These are phyloP conservation scores for Zosterops hypoxanthus DNA, from an alignment of 2,113 vertebrate genomes.

Conservation along the genomic window DNA sequence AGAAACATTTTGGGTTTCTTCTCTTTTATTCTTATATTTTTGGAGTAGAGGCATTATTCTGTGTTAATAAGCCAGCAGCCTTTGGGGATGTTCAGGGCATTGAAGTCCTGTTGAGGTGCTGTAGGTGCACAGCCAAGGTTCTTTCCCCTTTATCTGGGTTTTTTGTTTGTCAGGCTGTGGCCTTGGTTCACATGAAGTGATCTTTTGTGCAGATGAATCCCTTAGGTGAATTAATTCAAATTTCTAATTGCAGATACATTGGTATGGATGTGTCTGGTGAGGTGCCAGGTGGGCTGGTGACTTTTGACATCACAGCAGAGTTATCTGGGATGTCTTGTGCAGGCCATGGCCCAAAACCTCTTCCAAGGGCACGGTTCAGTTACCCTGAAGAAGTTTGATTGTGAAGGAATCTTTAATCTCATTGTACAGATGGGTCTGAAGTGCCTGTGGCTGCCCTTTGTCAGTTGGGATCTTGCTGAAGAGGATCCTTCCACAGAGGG, in stretches of 20 bases:
- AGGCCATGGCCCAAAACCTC: fast-evolving
- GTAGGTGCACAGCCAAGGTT: neutral
- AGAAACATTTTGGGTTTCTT: neutral
- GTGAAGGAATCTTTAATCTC: neutral
- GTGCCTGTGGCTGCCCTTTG: neutral
- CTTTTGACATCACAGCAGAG: neutral
- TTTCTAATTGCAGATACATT: neutral
- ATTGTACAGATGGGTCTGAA: neutral
- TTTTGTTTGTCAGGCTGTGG: neutral
- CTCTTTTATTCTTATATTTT: neutral
- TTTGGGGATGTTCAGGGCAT: neutral
- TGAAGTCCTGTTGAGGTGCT: neutral
- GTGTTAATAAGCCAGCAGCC: neutral
- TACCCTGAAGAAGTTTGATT: neutral
- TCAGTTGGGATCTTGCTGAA: neutral
- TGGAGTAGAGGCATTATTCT: neutral
- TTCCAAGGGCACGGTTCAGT: neutral
- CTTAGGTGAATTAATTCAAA: neutral
- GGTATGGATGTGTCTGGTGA: neutral
- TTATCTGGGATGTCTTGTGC: neutral
- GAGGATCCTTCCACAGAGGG: neutral
- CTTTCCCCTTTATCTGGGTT: neutral
- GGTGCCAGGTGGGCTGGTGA: neutral
- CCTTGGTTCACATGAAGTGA: neutral
- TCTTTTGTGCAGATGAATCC: neutral